These are phyloP conservation scores for Babyrousa celebensis DNA, from an alignment of 2,797 vertebrate species.

Conservation along the genomic window DNA sequence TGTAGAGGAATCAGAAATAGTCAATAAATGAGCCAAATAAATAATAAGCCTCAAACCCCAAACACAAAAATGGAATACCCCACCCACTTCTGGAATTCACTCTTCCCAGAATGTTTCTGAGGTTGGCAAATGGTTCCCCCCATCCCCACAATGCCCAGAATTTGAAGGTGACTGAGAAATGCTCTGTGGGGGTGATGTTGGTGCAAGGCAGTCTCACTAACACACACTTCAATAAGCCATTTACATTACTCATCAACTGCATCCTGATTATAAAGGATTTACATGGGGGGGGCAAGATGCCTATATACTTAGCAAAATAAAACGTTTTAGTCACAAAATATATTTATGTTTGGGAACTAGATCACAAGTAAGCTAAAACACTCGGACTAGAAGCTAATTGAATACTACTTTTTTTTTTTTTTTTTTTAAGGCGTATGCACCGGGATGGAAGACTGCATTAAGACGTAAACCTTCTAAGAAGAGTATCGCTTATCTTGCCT, in stretches of 20 bases:
- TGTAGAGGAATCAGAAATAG: slow-evolving; percentile 10
- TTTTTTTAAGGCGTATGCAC: neutral
- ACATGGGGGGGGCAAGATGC: neutral
- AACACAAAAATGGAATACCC: neutral
- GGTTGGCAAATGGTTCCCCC: neutral
- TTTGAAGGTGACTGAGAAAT: neutral
- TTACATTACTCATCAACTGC: neutral
- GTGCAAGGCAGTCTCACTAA: neutral
- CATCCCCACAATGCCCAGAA: neutral
- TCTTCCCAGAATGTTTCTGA: neutral
- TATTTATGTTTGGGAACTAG: neutral
- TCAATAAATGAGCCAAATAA: neutral
- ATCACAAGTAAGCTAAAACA: neutral
- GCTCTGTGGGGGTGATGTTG: neutral
- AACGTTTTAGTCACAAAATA: neutral
- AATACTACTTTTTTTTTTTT: neutral
- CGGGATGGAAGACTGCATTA: neutral
- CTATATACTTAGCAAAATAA: neutral
- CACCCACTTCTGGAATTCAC: neutral
- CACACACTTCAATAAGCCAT: neutral
- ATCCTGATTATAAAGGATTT: neutral
- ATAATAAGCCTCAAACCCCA: neutral
- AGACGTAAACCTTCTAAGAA: neutral
- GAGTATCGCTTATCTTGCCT: neutral
- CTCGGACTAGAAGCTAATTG: neutral